Evolutionary conservation across 2,888 invertebrate species (phyloP), one percentile per base, ranked within the genome.

Genomic region (Drosophila stalkeri): DNA sequence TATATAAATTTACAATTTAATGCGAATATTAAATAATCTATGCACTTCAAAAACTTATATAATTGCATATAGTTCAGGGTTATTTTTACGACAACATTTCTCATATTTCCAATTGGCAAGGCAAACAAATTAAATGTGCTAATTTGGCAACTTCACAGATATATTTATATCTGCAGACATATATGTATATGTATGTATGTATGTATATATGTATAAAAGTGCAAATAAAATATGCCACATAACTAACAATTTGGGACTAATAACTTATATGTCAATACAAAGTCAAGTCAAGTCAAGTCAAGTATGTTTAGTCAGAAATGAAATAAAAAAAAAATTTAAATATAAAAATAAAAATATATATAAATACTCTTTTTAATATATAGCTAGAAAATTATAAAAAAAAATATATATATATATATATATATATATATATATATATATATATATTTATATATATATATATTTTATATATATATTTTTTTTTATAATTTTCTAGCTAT

Each of bases 11-110:
- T n/a, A 4, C 31, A 27, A 35, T 35, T n/a, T 8, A n/a, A 35
- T 20, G 0, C 1, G 7, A 12, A 52, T 20, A 37, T 35, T 18
- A 37, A 35, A 37, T 37, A 23, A 9, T 57, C 23, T n/a, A 18
- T 51, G 49, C 41, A 43, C 41, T 67, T n/a, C n/a, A 31, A 16
- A 39, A 33, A 37, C 55, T 69, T 56, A 49, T 35, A 37, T 56
- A 69, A 68, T 18, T 8, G 3, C 49, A 69, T 44, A 59, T 39
- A 70, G 33, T 52, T 71, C 71, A 60, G 51, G 59, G 60, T 20
- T 69, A 39, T 39, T n/a, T 59, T 59, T 33, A 39, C 44, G 43
- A 6, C 14, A 6, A 4, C 41, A 31, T 14, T 44, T 69, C 60
- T 60, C n/a, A 41, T 14, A 67, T 67, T 52, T 47, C 47, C 35